Evolutionary conservation across 2,888 invertebrate genomes (phyloP), one percentile per base, ranked within the genome.

Genomic region (Zaprionus obscuricornis): DNA sequence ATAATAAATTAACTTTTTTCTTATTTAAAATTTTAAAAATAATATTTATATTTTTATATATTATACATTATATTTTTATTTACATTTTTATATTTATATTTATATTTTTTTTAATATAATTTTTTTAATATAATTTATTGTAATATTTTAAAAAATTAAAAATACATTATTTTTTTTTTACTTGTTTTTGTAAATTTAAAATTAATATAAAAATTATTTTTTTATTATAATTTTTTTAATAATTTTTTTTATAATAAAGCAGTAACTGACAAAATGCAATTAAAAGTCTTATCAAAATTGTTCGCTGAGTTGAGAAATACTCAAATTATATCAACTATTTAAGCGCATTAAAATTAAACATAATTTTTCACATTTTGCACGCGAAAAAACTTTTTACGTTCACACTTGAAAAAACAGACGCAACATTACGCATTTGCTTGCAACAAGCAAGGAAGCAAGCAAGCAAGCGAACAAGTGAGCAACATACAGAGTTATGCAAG

Each of bases 381-480:
- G 10, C n/a, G 49, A 42, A 47, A 17, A 42, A 55, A 18, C 54
- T 39, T 57, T 5, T n/a, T n/a, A n/a, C 22, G 10, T 57, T 70
- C 24, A 74, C 69, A 70, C 57, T 74, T 37, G 57, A 51, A 57
- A 54, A 70, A 74, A 51, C 47, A 36, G 54, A n/a, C n/a, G 57
- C 69, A 62, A 56, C 68, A 73, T 46, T 24, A 59, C 37, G 51
- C 71, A 46, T 47, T 42, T 6, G 27, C 10, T 1, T 13, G 33
- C 36, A 29, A 17, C 62, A 31, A 43, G 67, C 37, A n/a, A 20
- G 13, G 8, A 20, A 37, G 22, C 37, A 27, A n/a, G n/a, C n/a
- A n/a, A n/a, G n/a, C n/a, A n/a, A n/a, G n/a, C n/a, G n/a, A n/a
- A n/a, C n/a, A n/a, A n/a, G n/a, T n/a, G n/a, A n/a, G n/a, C n/a